A percentile compares a stretch with the other conserved stretches of the same genome.
These are phyloP conservation scores for Sphaeridia pumilis DNA, from an alignment of 2,888 invertebrate species.

Conservation along the genomic window DNA sequence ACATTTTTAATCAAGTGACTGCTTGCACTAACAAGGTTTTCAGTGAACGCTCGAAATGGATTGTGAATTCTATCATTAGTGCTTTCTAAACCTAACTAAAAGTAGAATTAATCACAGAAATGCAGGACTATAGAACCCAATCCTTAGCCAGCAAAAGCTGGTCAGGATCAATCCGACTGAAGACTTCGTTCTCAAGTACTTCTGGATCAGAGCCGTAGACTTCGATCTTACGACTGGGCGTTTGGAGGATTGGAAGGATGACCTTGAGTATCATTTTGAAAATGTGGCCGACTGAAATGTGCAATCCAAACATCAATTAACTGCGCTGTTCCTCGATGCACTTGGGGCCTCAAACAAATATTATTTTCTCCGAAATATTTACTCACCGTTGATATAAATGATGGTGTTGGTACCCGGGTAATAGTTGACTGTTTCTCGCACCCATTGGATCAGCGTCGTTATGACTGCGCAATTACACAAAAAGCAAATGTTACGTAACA, in stretches of 20 bases:
- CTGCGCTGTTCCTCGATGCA: no score
- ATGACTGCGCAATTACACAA: no score
- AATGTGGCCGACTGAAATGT: not conserved
- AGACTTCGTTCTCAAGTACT: not conserved
- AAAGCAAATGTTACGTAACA: no score
- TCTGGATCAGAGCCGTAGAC: not conserved
- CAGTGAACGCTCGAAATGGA: no score
- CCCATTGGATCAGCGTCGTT: not conserved
- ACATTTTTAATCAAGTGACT: no score
- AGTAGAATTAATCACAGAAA: no score
- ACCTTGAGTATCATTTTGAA: not conserved
- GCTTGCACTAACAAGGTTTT: no score
- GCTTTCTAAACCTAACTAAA: no score
- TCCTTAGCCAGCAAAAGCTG: not conserved
- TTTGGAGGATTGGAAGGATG: not conserved
- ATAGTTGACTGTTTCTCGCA: not conserved
- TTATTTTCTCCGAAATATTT: no score
- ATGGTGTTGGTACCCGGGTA: constrained; percentile 1
- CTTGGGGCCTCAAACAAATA: no score
- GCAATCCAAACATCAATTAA: not conserved
- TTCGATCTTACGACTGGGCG: not conserved
- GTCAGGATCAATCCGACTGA: not conserved
- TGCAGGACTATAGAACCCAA: no score
- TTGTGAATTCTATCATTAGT: no score
- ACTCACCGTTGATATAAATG: not conserved